Evolutionary conservation across 2,113 vertebrate genomes (phyloP).

Genomic region (Phocoena sinus): DNA sequence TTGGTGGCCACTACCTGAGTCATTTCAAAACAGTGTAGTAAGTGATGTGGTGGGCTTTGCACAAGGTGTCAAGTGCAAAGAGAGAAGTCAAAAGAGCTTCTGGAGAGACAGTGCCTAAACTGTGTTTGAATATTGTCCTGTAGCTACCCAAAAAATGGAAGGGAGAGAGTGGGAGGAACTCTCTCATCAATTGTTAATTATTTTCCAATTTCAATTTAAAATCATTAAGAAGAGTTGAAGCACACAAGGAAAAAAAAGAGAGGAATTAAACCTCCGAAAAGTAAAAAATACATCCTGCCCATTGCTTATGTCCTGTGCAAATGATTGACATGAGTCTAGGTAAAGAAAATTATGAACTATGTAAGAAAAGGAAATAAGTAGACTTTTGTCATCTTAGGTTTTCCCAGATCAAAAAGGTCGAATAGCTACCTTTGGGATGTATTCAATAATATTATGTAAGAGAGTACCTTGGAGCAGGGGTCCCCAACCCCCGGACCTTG

Average conservation of each 20-base stretch:
- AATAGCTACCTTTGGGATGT: too few relatives aligned
- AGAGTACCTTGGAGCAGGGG: not conserved
- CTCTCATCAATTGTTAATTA: not conserved
- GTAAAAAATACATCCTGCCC: not conserved
- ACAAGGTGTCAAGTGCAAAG: not conserved
- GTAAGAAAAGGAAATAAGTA: not conserved
- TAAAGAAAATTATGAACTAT: not conserved
- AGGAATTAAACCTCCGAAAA: not conserved
- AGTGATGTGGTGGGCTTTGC: not conserved
- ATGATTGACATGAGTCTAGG: not conserved
- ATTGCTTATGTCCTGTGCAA: not conserved
- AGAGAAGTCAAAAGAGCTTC: not conserved
- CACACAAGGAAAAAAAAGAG: not conserved
- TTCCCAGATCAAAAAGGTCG: not conserved
- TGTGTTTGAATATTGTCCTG: not conserved
- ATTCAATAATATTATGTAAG: not conserved
- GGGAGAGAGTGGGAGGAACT: not conserved
- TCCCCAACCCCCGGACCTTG: too few relatives aligned
- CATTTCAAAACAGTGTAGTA: too few relatives aligned
- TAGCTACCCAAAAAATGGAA: not conserved
- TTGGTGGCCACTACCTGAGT: fast-evolving
- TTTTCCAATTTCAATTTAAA: not conserved
- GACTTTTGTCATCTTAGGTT: not conserved
- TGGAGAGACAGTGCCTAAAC: not conserved
- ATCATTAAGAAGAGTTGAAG: not conserved